Percentiles rank a stretch among this genome's conserved stretches.
Conservation (phyloP, 1,140 invertebrate genomes). For the Drosophila sechellia region DNA sequence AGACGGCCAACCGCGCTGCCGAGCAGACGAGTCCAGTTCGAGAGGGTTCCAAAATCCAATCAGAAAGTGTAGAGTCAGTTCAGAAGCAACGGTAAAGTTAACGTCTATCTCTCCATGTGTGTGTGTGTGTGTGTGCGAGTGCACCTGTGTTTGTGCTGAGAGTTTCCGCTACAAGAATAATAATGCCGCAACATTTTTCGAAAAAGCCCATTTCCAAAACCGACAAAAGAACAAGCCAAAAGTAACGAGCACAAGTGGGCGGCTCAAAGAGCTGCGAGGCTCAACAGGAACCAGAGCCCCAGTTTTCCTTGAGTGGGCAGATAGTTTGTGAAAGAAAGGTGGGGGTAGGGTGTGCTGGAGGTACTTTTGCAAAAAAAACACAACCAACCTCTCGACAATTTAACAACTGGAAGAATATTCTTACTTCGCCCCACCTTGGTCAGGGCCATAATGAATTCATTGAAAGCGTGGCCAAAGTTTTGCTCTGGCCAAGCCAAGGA, state of each 20-base stretch:
- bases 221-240: conserved; percentile 68
- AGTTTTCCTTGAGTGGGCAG: conserved; percentile 52
- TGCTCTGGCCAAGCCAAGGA: conserved; percentile 8
- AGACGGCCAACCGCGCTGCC: conserved; percentile 72
- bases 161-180: conserved; percentile 71
- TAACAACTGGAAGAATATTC: conserved; percentile 70
- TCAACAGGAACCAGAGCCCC: conserved; percentile 56
- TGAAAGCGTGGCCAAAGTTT: conserved; percentile 60
- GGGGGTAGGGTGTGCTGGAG: not conserved
- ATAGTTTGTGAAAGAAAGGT: conserved; percentile 43
- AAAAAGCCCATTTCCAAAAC: conserved; percentile 71
- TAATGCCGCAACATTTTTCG: conserved; percentile 60
- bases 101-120: conserved; percentile 15
- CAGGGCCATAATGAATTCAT: conserved; percentile 72
- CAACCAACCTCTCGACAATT: conserved; percentile 45
- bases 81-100: conserved; percentile 68
- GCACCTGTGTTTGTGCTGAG: conserved; percentile 60
- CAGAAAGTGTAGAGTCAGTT: conserved; percentile 17
- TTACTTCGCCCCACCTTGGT: conserved; percentile 50
- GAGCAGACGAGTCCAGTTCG: conserved; percentile 58
- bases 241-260: conserved; percentile 67
- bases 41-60: not conserved
- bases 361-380: not conserved
- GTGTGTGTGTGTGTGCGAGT: conserved; percentile 10
- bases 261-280: conserved; percentile 17